Evolutionary conservation across 2,888 invertebrate species (phyloP), one percentile per base, ranked within the genome.

Genomic region (Altica lythri): DNA sequence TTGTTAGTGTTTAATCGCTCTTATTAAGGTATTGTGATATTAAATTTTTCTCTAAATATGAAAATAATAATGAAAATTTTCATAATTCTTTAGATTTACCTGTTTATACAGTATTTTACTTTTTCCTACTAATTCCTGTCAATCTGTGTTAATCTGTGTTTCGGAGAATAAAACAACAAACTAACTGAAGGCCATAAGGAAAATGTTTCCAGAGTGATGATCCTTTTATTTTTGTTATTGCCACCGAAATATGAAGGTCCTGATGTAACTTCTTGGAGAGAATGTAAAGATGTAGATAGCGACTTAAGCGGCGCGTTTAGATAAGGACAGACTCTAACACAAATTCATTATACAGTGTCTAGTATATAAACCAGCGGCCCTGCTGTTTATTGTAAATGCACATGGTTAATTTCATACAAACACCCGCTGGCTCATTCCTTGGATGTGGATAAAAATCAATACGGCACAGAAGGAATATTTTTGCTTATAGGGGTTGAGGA

Each of bases 291-390:
- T 61, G 60, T 56, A 60, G 61, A 62, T 62, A 64, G 56, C 40
- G 54, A 35, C 47, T 51, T 58, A 60, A 61, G 60, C 57, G 63
- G 61, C 59, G 63, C 63, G 52, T 47, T 53, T 55, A 55, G 60
- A 59, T 49, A 59, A 62, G 57, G 62, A 62, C 64, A 65, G 67
- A 65, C 68, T 65, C 68, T 65, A 68, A 68, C 72, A 75, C 73
- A 75, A 75, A 75, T 75, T 75, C 75, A 75, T 75, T 75, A 74
- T 74, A 74, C 74, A 74, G 75, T 75, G 74, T 75, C 75, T 75
- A 74, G 72, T 73, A 74, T 74, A 74, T 73, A 73, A 74, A 73
- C 67, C 68, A 74, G 73, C 64, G 68, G 73, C 60, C 73, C 73
- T 69, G 71, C 62, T 67, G 67, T 70, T 68, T 73, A 72, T 75